Evolutionary conservation across 2,797 vertebrate species (phyloP), one percentile per base, ranked within the genome.

Genomic region (Momotus momota): DNA sequence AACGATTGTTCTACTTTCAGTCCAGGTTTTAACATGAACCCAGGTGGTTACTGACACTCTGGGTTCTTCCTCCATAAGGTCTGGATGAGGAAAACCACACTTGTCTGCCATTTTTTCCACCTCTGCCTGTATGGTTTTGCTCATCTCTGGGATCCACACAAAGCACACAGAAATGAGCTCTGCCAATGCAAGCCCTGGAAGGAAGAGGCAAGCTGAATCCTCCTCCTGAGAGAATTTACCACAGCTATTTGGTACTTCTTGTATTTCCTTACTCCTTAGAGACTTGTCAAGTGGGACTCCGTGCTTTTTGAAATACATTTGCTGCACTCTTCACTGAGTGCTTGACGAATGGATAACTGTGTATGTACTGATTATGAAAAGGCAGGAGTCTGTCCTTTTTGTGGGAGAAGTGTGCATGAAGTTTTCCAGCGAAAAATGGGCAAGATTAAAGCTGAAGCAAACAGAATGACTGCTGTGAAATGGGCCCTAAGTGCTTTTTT

Each of bases 361-460:
- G 31, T 48, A 62, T 8, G 18, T 14, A 14, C 51, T 57, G 60
- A 31, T 31, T 55, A 12, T n/a, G 65, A 65, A 61, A 87, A 84
- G 65, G 49, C 74, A 41, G 29, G 72, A 74, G 45, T 46, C 52
- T 54, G 31, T 33, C 19, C 40, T 65, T 69, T 54, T 55, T 29
- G 41, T 33, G 27, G 21, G 27, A 54, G 41, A 91, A 67, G 29
- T 0, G 7, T 33, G 35, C 49, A 74, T 45, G 31, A 87, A 49
- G 74, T 87, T 81, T 89, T 67, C 61, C 46, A 69, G 43, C 38
- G 72, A 91, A 78, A 86, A 95, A 83, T 14, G 40, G 58, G 57
- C 58, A 81, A 84, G 51, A 90, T 80, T 60, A 87, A 92, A 89
- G 71, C 67, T 18, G 17, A 83, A 91, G 48, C 71, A 83, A 95